Percentiles rank a stretch among this genome's conserved stretches.
Evolutionary conservation across 2,888 invertebrate species (phyloP).

Genomic region (Vesta saturnalis): DNA sequence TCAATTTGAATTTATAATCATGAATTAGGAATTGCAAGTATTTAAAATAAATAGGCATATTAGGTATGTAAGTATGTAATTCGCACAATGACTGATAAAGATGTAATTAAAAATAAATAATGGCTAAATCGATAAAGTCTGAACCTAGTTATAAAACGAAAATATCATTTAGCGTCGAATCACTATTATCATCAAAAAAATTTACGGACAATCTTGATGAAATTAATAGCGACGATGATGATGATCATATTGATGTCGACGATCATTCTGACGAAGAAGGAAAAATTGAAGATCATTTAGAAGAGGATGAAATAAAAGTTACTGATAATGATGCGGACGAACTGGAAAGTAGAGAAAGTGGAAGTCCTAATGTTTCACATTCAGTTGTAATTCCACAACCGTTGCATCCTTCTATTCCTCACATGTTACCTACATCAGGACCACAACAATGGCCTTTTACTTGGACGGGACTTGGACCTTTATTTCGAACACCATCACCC

Average conservation of each 20-base stretch:
- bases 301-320: slow-evolving; percentile 60
- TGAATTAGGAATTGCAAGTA: not conserved
- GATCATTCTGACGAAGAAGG: slow-evolving; percentile 60
- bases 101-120: slow-evolving; percentile 7
- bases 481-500: slow-evolving; percentile 69
- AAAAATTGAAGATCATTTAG: slow-evolving; percentile 55
- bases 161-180: slow-evolving; percentile 80
- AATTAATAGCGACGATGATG: slow-evolving; percentile 45
- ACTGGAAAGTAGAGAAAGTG: slow-evolving; percentile 60
- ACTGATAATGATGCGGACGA: slow-evolving; percentile 56
- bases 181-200: slow-evolving; percentile 64
- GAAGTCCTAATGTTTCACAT: slow-evolving; percentile 65
- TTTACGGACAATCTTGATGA: slow-evolving; percentile 35
- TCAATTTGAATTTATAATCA: slow-evolving; percentile 9
- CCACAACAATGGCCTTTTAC: slow-evolving; percentile 72
- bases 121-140: slow-evolving; percentile 45
- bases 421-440: slow-evolving; percentile 59
- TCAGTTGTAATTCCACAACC: slow-evolving; percentile 76
- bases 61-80: slow-evolving; percentile 5
- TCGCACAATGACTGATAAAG: not conserved
- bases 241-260: slow-evolving; percentile 58
- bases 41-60: no score
- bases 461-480: slow-evolving; percentile 70
- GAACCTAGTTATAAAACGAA: slow-evolving; percentile 67
- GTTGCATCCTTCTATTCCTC: slow-evolving; percentile 69